Evolutionary conservation across 2,797 vertebrate genomes (phyloP), one percentile per base, ranked within the genome.

Genomic region (Steatocranus sp.): DNA sequence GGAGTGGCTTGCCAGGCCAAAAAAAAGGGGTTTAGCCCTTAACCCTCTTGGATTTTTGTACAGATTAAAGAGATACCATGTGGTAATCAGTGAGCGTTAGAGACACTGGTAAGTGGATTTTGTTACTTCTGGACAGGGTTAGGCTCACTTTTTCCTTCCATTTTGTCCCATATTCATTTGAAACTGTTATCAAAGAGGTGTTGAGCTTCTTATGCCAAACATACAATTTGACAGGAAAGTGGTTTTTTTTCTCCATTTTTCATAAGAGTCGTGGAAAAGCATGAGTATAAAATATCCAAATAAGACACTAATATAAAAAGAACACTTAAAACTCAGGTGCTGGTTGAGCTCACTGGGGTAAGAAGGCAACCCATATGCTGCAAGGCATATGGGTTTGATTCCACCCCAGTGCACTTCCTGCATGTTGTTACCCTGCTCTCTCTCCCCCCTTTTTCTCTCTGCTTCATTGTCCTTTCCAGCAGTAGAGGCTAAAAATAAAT

Each of bases 21-120:
- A 46, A 23, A 23, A 70, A 70, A 70, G 25, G 9, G 66, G 41
- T 48, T 73, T 73, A 73, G 68, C 25, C 68, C 25, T 11, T 48
- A 30, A 73, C 68, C 68, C 41, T 73, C 41, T 48, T 73, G 68
- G 68, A 73, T 48, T 73, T 73, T n/a, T 46, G 68, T 30, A 73
- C 68, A 48, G 41, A 73, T 73, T 73, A 73, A 73, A 48, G 41
- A 30, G 68, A 73, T 73, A 73, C 41, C 5, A 73, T 73, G 41
- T 73, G 41, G 68, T 73, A 73, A 48, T 48, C 41, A 73, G 25
- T 73, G 25, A 73, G 25, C 25, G 11, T 48, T 73, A 48, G 68
- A 48, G 41, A 73, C 20, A 18, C 41, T 48, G 41, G 41, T 73
- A 73, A 73, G 68, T 73, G 41, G 41, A 73, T 48, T 73, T 73